These are phyloP conservation scores for Varecia variegata DNA, from an alignment of 2,797 vertebrate genomes.

Conservation along the genomic window DNA sequence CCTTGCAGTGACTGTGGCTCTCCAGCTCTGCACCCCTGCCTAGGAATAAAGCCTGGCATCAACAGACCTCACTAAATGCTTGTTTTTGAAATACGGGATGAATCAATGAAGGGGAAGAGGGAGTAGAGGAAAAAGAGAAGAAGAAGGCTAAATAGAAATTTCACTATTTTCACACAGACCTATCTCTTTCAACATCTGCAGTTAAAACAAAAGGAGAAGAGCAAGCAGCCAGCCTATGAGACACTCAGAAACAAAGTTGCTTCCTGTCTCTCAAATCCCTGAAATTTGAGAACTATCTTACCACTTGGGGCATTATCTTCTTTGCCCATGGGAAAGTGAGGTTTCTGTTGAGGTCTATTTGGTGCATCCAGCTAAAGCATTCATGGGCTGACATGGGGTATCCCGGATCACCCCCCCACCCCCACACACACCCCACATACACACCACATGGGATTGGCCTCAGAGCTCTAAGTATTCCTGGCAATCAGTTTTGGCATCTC, in stretches of 20 bases:
- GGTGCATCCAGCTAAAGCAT: neutral
- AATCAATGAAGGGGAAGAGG: constrained; percentile 8
- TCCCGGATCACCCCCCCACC: neutral
- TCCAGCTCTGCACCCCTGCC: constrained; percentile 13
- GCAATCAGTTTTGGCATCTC: constrained; percentile 54
- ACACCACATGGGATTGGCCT: neutral
- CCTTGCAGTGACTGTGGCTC: neutral
- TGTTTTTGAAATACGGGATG: constrained; percentile 49
- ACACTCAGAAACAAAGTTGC: constrained; percentile 46
- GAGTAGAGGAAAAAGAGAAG: neutral
- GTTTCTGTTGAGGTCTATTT: neutral
- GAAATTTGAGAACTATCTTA: constrained; percentile 38
- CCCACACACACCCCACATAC: neutral
- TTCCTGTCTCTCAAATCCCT: constrained; percentile 35
- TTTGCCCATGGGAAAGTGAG: neutral
- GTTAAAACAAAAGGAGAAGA: constrained; percentile 22
- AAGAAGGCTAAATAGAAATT: constrained; percentile 2
- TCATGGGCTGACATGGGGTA: neutral
- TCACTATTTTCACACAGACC: constrained; percentile 41
- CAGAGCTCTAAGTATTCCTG: constrained; percentile 55
- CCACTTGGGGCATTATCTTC: neutral
- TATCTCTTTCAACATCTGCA: constrained; percentile 16
- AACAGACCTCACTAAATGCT: neutral
- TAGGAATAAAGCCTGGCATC: constrained; percentile 55
- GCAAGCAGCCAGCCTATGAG: neutral